Conservation (phyloP, 2,888 invertebrate species). For the Margaritifera margaritifera region DNA sequence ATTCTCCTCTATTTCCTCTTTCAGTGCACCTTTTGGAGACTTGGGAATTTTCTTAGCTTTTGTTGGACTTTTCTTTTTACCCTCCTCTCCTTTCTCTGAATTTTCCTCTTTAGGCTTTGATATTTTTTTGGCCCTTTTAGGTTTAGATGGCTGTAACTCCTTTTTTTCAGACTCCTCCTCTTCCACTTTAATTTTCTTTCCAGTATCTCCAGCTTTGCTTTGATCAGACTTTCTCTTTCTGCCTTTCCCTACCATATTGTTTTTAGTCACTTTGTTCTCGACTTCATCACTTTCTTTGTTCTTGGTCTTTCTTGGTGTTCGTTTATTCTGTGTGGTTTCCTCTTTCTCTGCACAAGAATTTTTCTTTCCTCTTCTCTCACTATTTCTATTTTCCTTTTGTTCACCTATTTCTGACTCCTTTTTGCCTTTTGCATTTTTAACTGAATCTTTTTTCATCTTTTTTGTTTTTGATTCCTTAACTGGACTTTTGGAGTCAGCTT, state of each 20-base stretch:
- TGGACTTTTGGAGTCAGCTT: conserved; percentile 2
- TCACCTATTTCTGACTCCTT: conserved; percentile 7
- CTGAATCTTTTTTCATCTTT: conserved; percentile 4
- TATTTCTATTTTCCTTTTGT: conserved; percentile 11
- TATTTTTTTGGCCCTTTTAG: neutral
- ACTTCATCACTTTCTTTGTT: too few relatives aligned
- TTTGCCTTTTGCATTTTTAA: conserved; percentile 10
- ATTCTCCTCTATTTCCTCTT: conserved; percentile 12
- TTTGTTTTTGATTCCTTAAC: conserved; percentile 10
- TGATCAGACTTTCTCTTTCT: neutral
- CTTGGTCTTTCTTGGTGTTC: too few relatives aligned
- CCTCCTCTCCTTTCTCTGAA: conserved; percentile 3
- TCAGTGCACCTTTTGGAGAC: conserved; percentile 5
- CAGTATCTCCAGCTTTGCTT: neutral
- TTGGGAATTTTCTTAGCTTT: conserved; percentile 3
- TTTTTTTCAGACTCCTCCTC: neutral
- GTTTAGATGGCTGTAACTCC: neutral
- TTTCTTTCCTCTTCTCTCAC: neutral
- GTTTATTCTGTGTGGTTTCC: neutral
- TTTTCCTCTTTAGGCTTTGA: neutral
- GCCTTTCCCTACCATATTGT: too few relatives aligned
- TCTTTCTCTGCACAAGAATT: neutral
- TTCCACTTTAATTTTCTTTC: neutral
- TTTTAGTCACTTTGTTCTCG: too few relatives aligned
- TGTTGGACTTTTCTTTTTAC: conserved; percentile 4